Conservation (phyloP, 1,140 invertebrate species). For the Nebria ingens region DNA sequence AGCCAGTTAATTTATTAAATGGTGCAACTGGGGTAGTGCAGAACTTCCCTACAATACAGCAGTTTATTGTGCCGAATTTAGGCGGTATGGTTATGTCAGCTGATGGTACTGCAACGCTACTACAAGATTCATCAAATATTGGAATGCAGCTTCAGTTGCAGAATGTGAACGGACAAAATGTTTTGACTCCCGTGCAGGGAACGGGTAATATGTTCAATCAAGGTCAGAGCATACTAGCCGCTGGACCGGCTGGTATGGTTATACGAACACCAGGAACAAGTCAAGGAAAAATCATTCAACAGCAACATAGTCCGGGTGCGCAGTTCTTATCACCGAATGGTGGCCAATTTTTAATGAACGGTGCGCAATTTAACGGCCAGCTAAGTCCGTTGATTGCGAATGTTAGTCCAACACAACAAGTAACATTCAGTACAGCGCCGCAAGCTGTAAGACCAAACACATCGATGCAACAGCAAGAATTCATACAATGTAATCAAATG, state of each 20-base stretch:
- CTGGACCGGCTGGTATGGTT: slow-evolving; percentile 63
- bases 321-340: slow-evolving; percentile 64
- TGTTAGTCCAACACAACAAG: slow-evolving; percentile 57
- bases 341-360: slow-evolving; percentile 60
- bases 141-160: slow-evolving; percentile 67
- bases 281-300: slow-evolving; percentile 61
- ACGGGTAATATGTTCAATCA: slow-evolving; percentile 39
- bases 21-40: slow-evolving; percentile 59
- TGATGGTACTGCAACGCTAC: slow-evolving; percentile 53
- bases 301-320: slow-evolving; percentile 52
- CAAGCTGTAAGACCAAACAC: slow-evolving; percentile 43
- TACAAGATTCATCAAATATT: slow-evolving; percentile 59
- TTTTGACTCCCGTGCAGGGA: slow-evolving; percentile 57
- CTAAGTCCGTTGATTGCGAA: slow-evolving; percentile 65
- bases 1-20: slow-evolving; percentile 70
- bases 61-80: slow-evolving; percentile 69
- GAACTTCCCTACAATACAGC: slow-evolving; percentile 69
- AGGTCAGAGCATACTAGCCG: slow-evolving; percentile 54
- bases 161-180: slow-evolving; percentile 67
- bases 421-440: slow-evolving; percentile 47
- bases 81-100: slow-evolving; percentile 40
- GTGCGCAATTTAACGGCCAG: slow-evolving; percentile 63
- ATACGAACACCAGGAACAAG: slow-evolving; percentile 57
- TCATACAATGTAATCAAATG: slow-evolving; percentile 56
- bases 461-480: slow-evolving; percentile 47